Base-by-base conservation (phyloP, 2,113 vertebrate species). In the Phrynocephalus versicolor region DNA sequence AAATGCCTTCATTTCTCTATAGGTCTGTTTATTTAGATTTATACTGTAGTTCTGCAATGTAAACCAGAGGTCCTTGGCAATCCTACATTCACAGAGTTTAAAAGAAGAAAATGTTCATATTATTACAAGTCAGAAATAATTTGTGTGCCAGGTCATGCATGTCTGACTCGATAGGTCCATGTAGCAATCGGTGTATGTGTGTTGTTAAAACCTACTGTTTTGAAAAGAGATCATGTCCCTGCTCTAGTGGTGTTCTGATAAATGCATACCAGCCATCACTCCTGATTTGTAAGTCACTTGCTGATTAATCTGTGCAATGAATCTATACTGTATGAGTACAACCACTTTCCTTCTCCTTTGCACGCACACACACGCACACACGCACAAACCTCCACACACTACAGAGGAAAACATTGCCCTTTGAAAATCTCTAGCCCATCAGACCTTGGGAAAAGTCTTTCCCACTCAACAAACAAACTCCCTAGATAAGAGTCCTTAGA, bases 11-110 rank as follows among this genome's bases (percentile, higher is more conserved):
- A 9, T 65, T 37, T 41, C 70, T 81, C 84, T 51, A 51, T 51
- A 70, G 39, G 0, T 89, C 4, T 83, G 3, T 37, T 14, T 6
- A n/a, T 23, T 82, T 89, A 60, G 86, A 7, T 90, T 84, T 87
- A 67, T 37, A n/a, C n/a, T n/a, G n/a, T n/a, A 15, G 23, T 35
- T 77, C 64, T 57, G 41, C 16, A 84, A 2, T 84, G 27, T 27
- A 70, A 57, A 19, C 41, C 60, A 76, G 25, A 67, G 16, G 65
- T n/a, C 27, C 41, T 76, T 45, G 45, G 70, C 64, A 51, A 74
- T 15, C n/a, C 5, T 58, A 60, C 4, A 67, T 41, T 80, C 33
- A 80, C 23, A 85, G 58, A 51, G 16, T 27, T n/a, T 16, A 81
- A 64, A 75, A 23, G 16, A 85, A 85, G 30, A 2, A 72, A 70